A percentile compares a stretch with the other conserved stretches of the same genome.
Conservation (phyloP, 2,888 invertebrate species). For the Idaea biselata region DNA sequence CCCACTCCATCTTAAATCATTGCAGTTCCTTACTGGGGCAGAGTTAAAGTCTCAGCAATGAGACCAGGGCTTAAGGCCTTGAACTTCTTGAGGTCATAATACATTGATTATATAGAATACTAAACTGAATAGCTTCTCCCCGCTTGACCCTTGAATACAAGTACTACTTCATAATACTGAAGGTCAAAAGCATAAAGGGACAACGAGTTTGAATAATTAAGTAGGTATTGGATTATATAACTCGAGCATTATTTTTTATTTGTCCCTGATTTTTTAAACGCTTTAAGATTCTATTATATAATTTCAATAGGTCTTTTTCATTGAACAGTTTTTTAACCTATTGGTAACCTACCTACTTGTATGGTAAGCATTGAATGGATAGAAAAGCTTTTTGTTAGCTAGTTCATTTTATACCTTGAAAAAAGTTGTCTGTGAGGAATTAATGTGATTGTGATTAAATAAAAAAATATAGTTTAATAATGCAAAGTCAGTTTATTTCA, state of each 20-base stretch:
- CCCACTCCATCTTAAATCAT: too few species aligned
- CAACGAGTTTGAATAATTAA: conserved; percentile 46
- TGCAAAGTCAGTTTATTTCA: neutral
- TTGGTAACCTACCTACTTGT: neutral
- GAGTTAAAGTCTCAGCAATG: conserved; percentile 17
- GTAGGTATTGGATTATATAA: conserved; percentile 50
- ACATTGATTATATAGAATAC: conserved; percentile 52
- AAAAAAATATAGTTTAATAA: neutral
- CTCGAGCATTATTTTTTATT: conserved; percentile 27
- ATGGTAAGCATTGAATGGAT: neutral
- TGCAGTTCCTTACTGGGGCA: neutral
- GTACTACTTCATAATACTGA: conserved; percentile 51
- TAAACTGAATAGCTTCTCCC: conserved; percentile 63
- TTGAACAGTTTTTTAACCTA: conserved; percentile 3
- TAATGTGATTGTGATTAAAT: neutral
- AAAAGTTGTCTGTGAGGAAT: neutral
- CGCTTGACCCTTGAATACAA: conserved; percentile 56
- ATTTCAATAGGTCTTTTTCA: conserved; percentile 18
- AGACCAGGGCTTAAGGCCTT: conserved; percentile 63
- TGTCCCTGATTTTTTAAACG: conserved; percentile 18
- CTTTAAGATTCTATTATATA: conserved; percentile 15
- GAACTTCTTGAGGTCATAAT: conserved; percentile 68
- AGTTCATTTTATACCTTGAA: neutral
- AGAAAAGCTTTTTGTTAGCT: neutral
- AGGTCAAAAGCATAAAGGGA: conserved; percentile 55